These are phyloP conservation scores for Caenorhabditis doughertyi DNA, from an alignment of 2,888 invertebrate species.

Conservation along the genomic window DNA sequence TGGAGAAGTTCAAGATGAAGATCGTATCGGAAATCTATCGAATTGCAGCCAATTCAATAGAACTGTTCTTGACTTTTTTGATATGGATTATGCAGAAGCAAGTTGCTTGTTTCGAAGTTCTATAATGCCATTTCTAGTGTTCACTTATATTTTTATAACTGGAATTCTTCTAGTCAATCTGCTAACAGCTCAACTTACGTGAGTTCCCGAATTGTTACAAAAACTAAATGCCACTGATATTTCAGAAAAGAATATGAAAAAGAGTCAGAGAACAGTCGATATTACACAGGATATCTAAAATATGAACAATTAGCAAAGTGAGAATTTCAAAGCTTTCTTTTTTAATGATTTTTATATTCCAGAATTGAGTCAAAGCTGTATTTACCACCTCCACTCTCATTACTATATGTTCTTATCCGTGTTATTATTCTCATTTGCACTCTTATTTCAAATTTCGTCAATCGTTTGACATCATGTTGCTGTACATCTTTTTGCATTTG, in stretches of 20 bases:
- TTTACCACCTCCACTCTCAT: conserved; percentile 10
- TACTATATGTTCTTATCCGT: neutral
- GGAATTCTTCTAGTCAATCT: conserved; percentile 67
- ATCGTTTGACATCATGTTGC: no score
- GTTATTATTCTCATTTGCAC: neutral
- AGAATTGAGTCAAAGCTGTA: conserved; percentile 8
- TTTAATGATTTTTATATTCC: neutral
- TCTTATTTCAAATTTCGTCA: no score
- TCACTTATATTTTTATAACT: conserved; percentile 66
- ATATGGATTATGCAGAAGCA: conserved; percentile 57
- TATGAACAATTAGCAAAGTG: conserved; percentile 47
- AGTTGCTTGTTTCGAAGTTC: conserved; percentile 54
- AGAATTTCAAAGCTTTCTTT: neutral
- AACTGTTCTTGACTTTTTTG: conserved; percentile 24
- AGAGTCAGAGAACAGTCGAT: conserved; percentile 33
- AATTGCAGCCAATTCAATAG: conserved; percentile 32
- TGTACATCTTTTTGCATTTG: no score
- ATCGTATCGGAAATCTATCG: conserved; percentile 9
- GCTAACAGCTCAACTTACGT: conserved; percentile 69
- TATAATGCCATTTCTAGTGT: conserved; percentile 59
- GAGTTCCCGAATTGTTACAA: neutral
- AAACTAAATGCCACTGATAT: no score
- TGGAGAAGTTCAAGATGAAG: conserved; percentile 67
- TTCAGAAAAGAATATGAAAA: conserved; percentile 59
- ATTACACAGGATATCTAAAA: conserved; percentile 41